These are phyloP conservation scores for Mirza zaza DNA, from an alignment of 2,113 vertebrate species.

Conservation along the genomic window DNA sequence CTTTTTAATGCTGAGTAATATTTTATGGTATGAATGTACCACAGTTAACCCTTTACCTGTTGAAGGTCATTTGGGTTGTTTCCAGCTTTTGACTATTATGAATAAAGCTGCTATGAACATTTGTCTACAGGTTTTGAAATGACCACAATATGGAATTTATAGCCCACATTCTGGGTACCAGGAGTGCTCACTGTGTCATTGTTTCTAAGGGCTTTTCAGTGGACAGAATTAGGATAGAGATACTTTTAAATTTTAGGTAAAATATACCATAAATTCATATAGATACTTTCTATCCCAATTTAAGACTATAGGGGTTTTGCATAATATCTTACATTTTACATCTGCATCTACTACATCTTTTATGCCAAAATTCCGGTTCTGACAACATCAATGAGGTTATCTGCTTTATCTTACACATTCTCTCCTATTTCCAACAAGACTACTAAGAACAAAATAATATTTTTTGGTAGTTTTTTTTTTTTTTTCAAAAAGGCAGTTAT, in stretches of 20 bases:
- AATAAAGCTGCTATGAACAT: not conserved
- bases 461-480: not conserved
- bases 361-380: not conserved
- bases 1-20: not conserved
- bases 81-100: not conserved
- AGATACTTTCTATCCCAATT: not conserved
- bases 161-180: not conserved
- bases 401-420: not conserved
- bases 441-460: not conserved
- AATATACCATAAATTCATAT: not conserved
- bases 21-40: not conserved
- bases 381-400: not conserved
- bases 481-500: not conserved
- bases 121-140: not conserved
- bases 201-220: not conserved
- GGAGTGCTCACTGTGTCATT: not conserved
- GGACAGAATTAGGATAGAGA: not conserved
- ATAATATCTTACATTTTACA: not conserved
- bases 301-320: not conserved
- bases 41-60: not conserved
- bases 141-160: not conserved
- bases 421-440: not conserved
- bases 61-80: not conserved
- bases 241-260: not conserved
- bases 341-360: not conserved